Evolutionary conservation across 2,113 vertebrate species (phyloP).

Genomic region (pig (Sus scrofa)): DNA sequence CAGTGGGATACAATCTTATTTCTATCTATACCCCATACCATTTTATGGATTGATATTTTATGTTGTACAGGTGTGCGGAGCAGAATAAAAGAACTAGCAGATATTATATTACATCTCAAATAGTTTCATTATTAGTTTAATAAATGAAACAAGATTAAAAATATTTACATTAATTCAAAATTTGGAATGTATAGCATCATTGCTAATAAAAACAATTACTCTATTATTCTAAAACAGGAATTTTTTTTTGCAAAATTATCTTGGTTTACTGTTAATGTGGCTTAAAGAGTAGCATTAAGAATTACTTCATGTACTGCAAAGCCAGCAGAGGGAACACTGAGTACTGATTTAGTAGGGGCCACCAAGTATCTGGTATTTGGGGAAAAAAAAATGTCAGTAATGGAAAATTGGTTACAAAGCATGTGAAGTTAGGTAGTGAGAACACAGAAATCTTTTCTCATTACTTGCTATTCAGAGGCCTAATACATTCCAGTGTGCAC

Average conservation of each 20-base stretch:
- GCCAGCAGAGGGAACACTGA: slow-evolving; percentile 67
- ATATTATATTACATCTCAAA: not conserved
- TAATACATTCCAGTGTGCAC: not conserved
- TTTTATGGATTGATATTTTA: slow-evolving; percentile 48
- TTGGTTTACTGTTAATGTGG: slow-evolving; percentile 55
- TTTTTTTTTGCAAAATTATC: not conserved
- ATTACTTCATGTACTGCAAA: slow-evolving; percentile 68
- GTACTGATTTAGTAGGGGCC: slow-evolving; percentile 69
- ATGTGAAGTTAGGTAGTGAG: not conserved
- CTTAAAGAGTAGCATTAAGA: slow-evolving; percentile 33
- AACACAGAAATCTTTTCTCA: slow-evolving; percentile 65
- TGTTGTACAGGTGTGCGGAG: slow-evolving; percentile 37
- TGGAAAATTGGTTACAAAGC: slow-evolving; percentile 57
- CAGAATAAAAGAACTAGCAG: slow-evolving; percentile 40
- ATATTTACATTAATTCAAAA: slow-evolving; percentile 63
- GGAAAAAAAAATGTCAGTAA: not conserved
- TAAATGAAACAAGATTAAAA: slow-evolving; percentile 70
- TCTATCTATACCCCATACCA: not conserved
- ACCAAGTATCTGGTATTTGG: slow-evolving; percentile 61
- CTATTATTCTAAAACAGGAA: slow-evolving; percentile 50
- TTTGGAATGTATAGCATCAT: slow-evolving; percentile 17
- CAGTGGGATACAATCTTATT: slow-evolving; percentile 8
- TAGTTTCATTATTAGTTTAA: slow-evolving; percentile 48
- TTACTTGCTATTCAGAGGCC: not conserved
- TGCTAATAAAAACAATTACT: slow-evolving; percentile 26